Base-by-base conservation (phyloP, 2,113 vertebrate genomes). In the Scalopus aquaticus region DNA sequence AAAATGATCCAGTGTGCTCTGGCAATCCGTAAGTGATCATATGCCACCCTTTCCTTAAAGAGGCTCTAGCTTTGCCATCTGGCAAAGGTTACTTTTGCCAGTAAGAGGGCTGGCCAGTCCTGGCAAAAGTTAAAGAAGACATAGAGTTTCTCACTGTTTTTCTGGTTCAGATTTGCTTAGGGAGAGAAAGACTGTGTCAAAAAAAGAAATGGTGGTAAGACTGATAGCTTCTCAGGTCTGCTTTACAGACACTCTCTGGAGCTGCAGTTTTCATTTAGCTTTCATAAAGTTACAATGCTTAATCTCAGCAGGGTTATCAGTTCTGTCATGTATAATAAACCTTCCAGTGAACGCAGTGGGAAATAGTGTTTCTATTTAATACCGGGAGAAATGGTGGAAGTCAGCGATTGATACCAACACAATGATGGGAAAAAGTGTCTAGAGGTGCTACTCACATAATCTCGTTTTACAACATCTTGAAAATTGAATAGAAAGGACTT, bases 391-490 rank as follows among this genome's bases (percentile, higher is more conserved):
- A 99, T 98, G 98, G 98, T 98, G 98, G 98, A 99, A 99, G 98
- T 99, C 98, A 98, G 98, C 97, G 98, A 98, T 98, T 99, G 98
- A 99, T 99, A 99, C 98, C 98, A 99, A 98, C 98, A 99, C 98
- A 99, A 99, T 99, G 98, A 99, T 99, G 98, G 98, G 98, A 99
- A 99, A 99, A 98, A 98, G 98, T 98, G 98, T 98, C 98, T 98
- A 98, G 98, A 98, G 98, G 98, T 98, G 98, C 98, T 98, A 96
- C 98, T 98, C 98, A 97, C 98, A 98, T 98, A 98, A 98, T 98
- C 98, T 98, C 97, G 96, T 97, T 98, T 98, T 98, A 98, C 98
- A 98, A 96, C 98, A 98, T 98, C 98, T 98, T 98, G 98, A 98
- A 98, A 98, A 98, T 98, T 98, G 97, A 98, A 98, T 98, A 98